Evolutionary conservation across 92 coral and sea anemone genomes (phyloP).

Genomic region (Porites lobata): DNA sequence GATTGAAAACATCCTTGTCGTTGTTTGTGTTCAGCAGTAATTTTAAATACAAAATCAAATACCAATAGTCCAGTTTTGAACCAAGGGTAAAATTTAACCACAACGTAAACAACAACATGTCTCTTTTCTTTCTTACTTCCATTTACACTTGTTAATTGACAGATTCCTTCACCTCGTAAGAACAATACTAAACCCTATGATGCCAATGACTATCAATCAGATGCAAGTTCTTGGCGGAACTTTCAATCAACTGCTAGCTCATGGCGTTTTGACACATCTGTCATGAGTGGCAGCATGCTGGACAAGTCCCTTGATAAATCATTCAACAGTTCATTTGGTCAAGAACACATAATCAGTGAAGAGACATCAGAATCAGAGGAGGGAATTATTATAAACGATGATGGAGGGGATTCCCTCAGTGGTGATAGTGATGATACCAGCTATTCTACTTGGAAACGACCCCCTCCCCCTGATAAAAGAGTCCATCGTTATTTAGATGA

Average conservation of each 20-base stretch:
- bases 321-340: slow-evolving; percentile 69
- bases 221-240: slow-evolving; percentile 79
- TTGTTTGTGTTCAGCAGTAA: no score
- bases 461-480: slow-evolving; percentile 80
- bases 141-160: not conserved
- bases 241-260: slow-evolving; percentile 94
- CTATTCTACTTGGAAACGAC: slow-evolving; percentile 93
- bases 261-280: slow-evolving; percentile 94
- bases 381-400: slow-evolving; percentile 59
- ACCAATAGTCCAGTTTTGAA: not conserved
- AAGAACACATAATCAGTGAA: slow-evolving; percentile 36
- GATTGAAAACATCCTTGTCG: no score
- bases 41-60: no score
- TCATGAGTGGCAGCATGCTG: slow-evolving; percentile 74
- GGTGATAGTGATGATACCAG: slow-evolving; percentile 94
- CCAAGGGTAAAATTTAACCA: not conserved
- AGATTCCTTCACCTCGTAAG: slow-evolving; percentile 91
- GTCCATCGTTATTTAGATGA: slow-evolving; percentile 92
- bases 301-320: slow-evolving; percentile 83
- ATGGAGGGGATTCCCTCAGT: slow-evolving; percentile 82
- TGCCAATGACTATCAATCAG: slow-evolving; percentile 94
- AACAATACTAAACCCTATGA: slow-evolving; percentile 76
- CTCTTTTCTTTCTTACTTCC: not conserved
- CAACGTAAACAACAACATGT: not conserved
- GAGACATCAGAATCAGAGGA: slow-evolving; percentile 53